These are phyloP conservation scores for Hycleus cichorii DNA, from an alignment of 1,140 invertebrate genomes.

Conservation along the genomic window DNA sequence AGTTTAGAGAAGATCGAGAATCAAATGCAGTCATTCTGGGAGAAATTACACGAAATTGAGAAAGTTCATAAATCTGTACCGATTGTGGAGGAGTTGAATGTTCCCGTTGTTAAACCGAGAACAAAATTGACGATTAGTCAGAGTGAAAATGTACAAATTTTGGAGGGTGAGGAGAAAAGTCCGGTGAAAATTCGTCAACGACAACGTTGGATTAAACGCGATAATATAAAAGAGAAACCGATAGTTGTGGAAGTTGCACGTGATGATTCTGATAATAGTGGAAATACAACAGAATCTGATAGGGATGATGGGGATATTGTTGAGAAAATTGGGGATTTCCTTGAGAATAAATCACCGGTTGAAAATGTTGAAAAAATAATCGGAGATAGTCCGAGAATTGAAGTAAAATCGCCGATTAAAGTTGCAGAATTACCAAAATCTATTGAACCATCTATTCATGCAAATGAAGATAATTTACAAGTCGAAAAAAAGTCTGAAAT, in stretches of 20 bases:
- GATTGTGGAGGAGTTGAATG: not conserved
- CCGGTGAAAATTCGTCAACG: not conserved
- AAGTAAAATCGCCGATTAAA: too few species aligned
- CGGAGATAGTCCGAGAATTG: too few species aligned
- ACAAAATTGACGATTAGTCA: not conserved
- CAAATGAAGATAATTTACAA: too few species aligned
- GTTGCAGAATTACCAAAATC: too few species aligned
- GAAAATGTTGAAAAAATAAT: too few species aligned
- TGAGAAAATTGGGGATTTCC: not conserved
- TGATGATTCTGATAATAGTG: not conserved
- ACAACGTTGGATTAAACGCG: not conserved
- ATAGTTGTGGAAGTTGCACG: not conserved
- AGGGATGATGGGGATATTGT: not conserved
- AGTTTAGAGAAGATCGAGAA: slow-evolving; percentile 32
- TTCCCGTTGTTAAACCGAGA: not conserved
- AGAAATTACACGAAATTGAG: slow-evolving; percentile 32
- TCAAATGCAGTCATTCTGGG: slow-evolving; percentile 35
- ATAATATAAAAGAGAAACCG: not conserved
- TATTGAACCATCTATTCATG: too few species aligned
- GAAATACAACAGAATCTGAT: not conserved
- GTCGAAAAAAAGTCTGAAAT: too few species aligned
- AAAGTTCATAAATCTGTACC: slow-evolving; percentile 5
- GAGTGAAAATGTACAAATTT: too few species aligned
- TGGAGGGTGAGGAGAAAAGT: too few species aligned
- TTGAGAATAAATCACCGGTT: too few species aligned